Base-by-base conservation (phyloP, 2,888 invertebrate species). In the Leistus spinibarbis region DNA sequence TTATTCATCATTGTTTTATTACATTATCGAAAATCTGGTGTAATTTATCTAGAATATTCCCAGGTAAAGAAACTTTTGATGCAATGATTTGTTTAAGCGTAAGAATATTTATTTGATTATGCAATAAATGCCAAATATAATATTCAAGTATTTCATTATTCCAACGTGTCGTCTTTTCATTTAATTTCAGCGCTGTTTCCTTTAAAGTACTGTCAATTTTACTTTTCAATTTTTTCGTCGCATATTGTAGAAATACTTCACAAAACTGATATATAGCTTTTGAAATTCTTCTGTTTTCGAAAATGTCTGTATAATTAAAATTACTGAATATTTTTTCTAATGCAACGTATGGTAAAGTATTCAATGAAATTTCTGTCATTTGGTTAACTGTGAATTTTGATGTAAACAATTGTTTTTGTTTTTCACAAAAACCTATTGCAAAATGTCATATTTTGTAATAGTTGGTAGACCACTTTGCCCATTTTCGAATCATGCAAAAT, bases 391-490 rank as follows among this genome's bases (percentile, higher is more conserved):
- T 53, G 27, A 64, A 62, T 75, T 69, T 40, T 40, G 40, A 40
- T 13, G 40, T 40, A 40, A 40, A 40, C 40, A 40, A 40, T 40
- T 23, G 54, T 63, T 20, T 63, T 19, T 57, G 57, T 57, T 20
- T 62, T 62, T 4, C 7, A 40, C 40, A 40, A 40, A 40, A 40
- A 40, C 13, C 0, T 10, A 5, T 40, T 40, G 3, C 40, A 7
- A 40, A 5, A 84, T 87, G 81, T 84, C 88, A 67, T 84, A 85
- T 78, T 88, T 89, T 80, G 83, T 90, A 54, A 88, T 91, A 79
- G 88, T 88, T 57, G 91, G 91, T 62, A 85, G 86, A 80, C 84
- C 86, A 13, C 86, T 88, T 78, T 89, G 90, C 80, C 80, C 82
- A 76, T 80, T 84, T 68, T 90, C 88, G 80, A 86, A 86, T 17